Percentiles rank a stretch among this genome's conserved stretches.
phyloP scores from a whole-genome alignment of 2,797 vertebrate species.

The Fistularia commersonii region DNA sequence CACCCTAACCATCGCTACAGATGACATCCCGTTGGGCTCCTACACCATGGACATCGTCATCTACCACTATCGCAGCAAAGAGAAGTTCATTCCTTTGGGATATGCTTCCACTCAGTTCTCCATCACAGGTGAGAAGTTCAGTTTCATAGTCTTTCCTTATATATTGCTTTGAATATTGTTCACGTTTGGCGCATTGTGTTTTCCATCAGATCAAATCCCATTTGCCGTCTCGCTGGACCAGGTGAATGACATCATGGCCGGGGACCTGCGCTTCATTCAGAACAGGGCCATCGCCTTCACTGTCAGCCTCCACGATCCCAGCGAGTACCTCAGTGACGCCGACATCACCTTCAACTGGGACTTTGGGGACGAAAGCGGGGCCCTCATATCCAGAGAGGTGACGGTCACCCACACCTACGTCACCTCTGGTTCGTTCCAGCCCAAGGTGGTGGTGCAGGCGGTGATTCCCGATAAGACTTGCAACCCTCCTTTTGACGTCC shows the following conservation, averaged over 20 bases:
- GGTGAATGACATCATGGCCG: conserved; percentile 72
- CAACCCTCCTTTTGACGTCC: conserved; percentile 35
- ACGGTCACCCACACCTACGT: conserved; percentile 89
- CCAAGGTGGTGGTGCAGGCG: conserved; percentile 86
- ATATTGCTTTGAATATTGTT: neutral
- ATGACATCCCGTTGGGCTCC: conserved; percentile 79
- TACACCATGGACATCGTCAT: conserved; percentile 89
- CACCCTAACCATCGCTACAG: conserved; percentile 80
- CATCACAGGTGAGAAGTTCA: conserved; percentile 76
- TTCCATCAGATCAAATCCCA: conserved; percentile 86
- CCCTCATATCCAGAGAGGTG: conserved; percentile 84
- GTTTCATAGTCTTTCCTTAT: too few relatives aligned
- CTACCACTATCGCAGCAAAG: conserved; percentile 86
- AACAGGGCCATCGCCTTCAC: conserved; percentile 86
- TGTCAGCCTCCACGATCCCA: conserved; percentile 88
- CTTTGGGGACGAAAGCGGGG: conserved; percentile 89
- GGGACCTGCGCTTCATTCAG: conserved; percentile 79
- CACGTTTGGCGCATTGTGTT: neutral
- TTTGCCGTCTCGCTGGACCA: conserved; percentile 84
- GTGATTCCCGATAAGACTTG: conserved; percentile 85
- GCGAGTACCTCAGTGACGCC: conserved; percentile 79
- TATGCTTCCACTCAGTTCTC: conserved; percentile 83
- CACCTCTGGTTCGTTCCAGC: conserved; percentile 71
- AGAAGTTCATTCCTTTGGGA: conserved; percentile 89
- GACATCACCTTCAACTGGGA: conserved; percentile 94